phyloP scores from a whole-genome alignment of 2,113 vertebrate genomes.

The Guaruba guarouba region DNA sequence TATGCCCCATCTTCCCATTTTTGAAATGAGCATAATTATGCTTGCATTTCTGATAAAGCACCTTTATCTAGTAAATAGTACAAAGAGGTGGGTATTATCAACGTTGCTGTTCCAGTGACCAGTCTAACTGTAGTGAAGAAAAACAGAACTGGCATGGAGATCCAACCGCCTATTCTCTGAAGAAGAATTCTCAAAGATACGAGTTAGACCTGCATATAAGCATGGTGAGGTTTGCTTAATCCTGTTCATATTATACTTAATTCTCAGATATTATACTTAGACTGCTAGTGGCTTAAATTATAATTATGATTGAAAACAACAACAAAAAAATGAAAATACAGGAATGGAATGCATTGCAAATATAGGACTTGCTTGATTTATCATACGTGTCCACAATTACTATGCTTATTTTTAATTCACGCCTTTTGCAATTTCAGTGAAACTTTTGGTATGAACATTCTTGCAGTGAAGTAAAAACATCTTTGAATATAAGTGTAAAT shows the following conservation, averaged over 20 bases:
- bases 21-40: neutral
- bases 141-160: neutral
- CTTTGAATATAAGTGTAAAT: neutral
- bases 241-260: neutral
- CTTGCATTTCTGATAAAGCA: neutral
- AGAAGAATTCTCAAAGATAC: neutral
- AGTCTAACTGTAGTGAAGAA: neutral
- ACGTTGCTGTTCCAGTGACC: fast-evolving
- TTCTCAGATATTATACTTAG: neutral
- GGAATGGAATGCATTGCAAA: neutral
- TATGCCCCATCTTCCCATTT: neutral
- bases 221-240: neutral
- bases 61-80: neutral
- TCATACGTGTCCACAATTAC: neutral
- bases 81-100: neutral
- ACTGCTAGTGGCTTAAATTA: neutral
- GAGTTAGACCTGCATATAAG: neutral
- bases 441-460: neutral
- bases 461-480: neutral
- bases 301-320: neutral
- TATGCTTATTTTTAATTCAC: neutral
- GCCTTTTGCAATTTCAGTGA: neutral
- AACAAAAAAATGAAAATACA: neutral
- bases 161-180: neutral
- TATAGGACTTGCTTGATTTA: neutral